Evolutionary conservation across 2,888 invertebrate species (phyloP).

Genomic region (Nephrotoma appendiculata): DNA sequence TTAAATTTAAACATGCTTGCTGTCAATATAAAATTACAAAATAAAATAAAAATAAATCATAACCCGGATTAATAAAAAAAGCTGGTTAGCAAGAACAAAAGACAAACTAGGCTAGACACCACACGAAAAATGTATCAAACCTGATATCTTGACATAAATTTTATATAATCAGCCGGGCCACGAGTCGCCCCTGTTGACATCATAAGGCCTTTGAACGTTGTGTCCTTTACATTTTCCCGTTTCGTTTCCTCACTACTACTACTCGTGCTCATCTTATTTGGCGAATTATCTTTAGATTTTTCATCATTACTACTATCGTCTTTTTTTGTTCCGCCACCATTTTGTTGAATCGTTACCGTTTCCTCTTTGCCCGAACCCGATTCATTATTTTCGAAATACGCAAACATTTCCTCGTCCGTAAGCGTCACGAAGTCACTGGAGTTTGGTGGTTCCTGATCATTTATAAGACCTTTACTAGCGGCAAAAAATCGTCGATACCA

Average conservation of each 20-base stretch:
- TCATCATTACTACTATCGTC: not conserved
- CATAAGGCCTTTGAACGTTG: conserved; percentile 24
- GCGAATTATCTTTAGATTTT: not conserved
- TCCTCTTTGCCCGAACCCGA: not conserved
- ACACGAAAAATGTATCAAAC: conserved; percentile 15
- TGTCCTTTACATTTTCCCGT: conserved; percentile 4
- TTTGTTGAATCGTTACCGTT: not conserved
- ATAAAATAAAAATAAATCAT: conserved; percentile 10
- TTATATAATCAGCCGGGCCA: conserved; percentile 25
- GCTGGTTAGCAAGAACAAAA: not conserved
- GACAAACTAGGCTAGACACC: not conserved
- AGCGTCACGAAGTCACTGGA: conserved; percentile 24
- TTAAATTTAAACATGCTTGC: conserved; percentile 26
- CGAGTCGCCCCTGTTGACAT: conserved; percentile 26
- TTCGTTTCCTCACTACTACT: not conserved
- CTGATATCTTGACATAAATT: conserved; percentile 30
- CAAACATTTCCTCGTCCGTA: conserved; percentile 20
- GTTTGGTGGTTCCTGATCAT: conserved; percentile 24
- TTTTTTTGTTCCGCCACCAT: not conserved
- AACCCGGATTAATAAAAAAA: not conserved
- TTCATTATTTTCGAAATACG: not conserved
- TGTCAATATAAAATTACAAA: conserved; percentile 13
- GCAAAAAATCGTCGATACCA: conserved; percentile 30
- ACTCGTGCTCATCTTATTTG: not conserved
- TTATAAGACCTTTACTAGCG: conserved; percentile 24